These are phyloP conservation scores for Cybosia mesomella DNA, from an alignment of 2,888 invertebrate genomes.

Conservation along the genomic window DNA sequence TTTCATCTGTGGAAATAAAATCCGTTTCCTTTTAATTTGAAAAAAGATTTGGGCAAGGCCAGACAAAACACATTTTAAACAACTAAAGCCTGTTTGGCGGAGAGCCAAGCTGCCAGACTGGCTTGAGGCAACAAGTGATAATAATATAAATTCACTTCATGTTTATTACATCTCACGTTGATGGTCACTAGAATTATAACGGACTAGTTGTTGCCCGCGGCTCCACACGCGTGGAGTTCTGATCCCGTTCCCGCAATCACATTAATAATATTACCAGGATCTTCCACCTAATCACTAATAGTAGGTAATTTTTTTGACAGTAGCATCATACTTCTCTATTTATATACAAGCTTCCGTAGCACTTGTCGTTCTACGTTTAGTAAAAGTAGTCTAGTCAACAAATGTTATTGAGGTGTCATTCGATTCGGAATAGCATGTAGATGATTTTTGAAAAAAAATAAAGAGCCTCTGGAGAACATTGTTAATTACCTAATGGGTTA, in stretches of 20 bases:
- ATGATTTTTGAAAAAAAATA: too few relatives aligned
- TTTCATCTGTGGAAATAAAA: background rate
- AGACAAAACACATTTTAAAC: slow-evolving; percentile 44
- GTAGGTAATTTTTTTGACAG: too few relatives aligned
- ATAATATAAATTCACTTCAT: slow-evolving; percentile 46
- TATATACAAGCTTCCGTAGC: too few relatives aligned
- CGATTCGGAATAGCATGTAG: too few relatives aligned
- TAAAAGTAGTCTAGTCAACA: too few relatives aligned
- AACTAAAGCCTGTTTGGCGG: slow-evolving; percentile 48
- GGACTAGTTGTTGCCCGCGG: background rate
- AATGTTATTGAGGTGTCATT: too few relatives aligned
- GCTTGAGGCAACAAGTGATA: slow-evolving; percentile 60
- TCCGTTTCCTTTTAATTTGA: slow-evolving; percentile 13
- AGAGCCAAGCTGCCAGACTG: slow-evolving; percentile 42
- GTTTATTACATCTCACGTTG: slow-evolving; percentile 20
- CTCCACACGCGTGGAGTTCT: background rate
- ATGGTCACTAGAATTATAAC: background rate
- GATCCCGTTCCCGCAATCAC: background rate
- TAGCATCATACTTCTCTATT: too few relatives aligned
- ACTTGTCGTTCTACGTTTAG: too few relatives aligned
- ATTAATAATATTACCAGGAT: too few relatives aligned
- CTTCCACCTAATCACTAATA: too few relatives aligned
- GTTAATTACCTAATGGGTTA: too few relatives aligned
- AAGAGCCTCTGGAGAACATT: too few relatives aligned
- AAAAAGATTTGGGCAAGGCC: slow-evolving; percentile 28